Base-by-base conservation (phyloP, 2,888 invertebrate species). In the Synanthedon formicaeformis region DNA sequence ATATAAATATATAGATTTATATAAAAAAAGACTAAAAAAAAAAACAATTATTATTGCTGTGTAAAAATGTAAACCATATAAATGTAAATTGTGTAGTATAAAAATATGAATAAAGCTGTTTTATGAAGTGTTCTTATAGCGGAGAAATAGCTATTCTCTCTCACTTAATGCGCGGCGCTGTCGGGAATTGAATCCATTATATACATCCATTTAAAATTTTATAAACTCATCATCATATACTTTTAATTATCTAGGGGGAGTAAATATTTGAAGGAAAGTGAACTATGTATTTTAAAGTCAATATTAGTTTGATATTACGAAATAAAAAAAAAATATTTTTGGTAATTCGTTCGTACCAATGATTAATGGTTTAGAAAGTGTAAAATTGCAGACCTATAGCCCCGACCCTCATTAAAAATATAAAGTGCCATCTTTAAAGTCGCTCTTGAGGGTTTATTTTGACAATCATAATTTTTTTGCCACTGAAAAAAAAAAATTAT, bases 11-110 rank as follows among this genome's bases (percentile, higher is more conserved):
- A 79, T 80, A 34, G 34, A 34, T 34, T 34, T 34, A 34, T 73
- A 75, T 71, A 71, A 78, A 71, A n/a, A 76, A 81, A 80, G 79
- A 83, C 80, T 82, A 82, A 82, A 81, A 81, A 34, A 34, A 23
- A 34, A 34, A 10, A 78, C 76, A 77, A 83, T 82, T 83, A 84
- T 82, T 78, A 83, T 81, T 77, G 84, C 82, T 83, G 82, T 87
- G 84, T 87, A 87, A 85, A 86, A 85, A 84, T 85, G 84, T 84
- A 85, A 84, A 84, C 84, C 78, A 76, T 73, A 54, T 81, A 79
- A 82, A 78, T 74, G 76, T 87, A 86, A 86, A 87, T 86, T 86
- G 78, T 85, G 85, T 86, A 86, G 87, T 85, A 76, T 85, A 83
- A 23, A 18, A 79, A 57, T 50, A 50, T 49, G 77, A 79, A 75